Conservation (phyloP, 2,797 vertebrate genomes). For the Rhinoraja longicauda region DNA sequence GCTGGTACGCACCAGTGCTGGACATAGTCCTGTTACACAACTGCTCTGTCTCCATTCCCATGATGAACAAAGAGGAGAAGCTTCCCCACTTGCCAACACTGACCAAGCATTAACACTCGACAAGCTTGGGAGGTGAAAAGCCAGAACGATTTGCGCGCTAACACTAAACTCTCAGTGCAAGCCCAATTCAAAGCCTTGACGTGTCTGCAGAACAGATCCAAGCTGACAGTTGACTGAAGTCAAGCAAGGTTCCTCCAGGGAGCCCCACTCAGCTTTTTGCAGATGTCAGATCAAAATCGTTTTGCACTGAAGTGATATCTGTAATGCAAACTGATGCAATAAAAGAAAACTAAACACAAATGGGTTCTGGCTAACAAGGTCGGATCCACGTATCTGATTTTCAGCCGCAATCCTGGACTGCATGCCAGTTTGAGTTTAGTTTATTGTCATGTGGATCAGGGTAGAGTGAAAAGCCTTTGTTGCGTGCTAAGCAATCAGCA, state of each 20-base stretch:
- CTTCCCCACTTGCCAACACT: neutral
- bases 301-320: neutral
- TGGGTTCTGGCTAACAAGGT: neutral
- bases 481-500: too few species aligned
- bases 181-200: neutral
- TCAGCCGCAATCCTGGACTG: too few species aligned
- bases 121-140: slow-evolving; percentile 3
- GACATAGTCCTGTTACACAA: neutral
- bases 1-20: neutral
- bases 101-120: neutral
- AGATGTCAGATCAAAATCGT: neutral
- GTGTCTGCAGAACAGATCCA: neutral
- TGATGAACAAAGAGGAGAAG: neutral
- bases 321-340: neutral
- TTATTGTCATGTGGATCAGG: too few species aligned
- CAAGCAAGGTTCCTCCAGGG: neutral
- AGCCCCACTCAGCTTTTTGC: slow-evolving; percentile 6
- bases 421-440: too few species aligned
- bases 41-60: neutral
- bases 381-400: neutral
- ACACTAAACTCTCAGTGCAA: neutral
- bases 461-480: too few species aligned
- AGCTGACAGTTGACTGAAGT: neutral
- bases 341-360: neutral
- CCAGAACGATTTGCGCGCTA: neutral